These are phyloP conservation scores for Drosophila varians DNA, from an alignment of 1,140 invertebrate genomes.

Conservation along the genomic window DNA sequence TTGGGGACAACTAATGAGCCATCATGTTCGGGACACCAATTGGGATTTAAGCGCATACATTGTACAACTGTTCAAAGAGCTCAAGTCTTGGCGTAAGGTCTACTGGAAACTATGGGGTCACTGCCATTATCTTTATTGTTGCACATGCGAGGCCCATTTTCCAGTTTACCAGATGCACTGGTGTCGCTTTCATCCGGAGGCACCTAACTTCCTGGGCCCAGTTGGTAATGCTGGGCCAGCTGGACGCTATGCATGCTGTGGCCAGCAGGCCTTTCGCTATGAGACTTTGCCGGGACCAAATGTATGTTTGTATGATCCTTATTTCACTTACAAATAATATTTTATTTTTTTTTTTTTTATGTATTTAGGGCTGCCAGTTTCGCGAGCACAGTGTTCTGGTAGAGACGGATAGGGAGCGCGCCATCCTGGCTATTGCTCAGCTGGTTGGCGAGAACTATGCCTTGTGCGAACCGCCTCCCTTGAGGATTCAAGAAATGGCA, in stretches of 20 bases:
- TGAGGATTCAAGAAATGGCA: slow-evolving; percentile 60
- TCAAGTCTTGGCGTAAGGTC: slow-evolving; percentile 94
- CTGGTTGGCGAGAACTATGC: slow-evolving; percentile 70
- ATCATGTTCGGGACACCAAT: slow-evolving; percentile 88
- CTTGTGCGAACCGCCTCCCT: slow-evolving; percentile 63
- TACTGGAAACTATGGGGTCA: slow-evolving; percentile 97
- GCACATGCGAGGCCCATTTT: slow-evolving; percentile 90
- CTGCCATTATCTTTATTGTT: slow-evolving; percentile 91
- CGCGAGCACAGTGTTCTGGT: slow-evolving; percentile 80
- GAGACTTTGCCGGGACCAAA: slow-evolving; percentile 86
- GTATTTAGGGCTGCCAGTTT: slow-evolving; percentile 76
- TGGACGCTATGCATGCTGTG: slow-evolving; percentile 93
- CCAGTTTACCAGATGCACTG: slow-evolving; percentile 90
- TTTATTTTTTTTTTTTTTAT: not conserved
- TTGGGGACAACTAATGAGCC: slow-evolving; percentile 88
- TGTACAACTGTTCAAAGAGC: slow-evolving; percentile 88
- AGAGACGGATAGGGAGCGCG: slow-evolving; percentile 78
- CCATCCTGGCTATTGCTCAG: slow-evolving; percentile 78
- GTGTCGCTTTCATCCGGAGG: slow-evolving; percentile 91
- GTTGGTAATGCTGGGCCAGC: slow-evolving; percentile 86
- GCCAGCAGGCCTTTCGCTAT: slow-evolving; percentile 91
- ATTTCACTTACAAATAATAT: no score
- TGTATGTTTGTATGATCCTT: slow-evolving; percentile 44
- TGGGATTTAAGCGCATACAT: slow-evolving; percentile 95
- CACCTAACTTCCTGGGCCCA: slow-evolving; percentile 90